Percentiles rank a stretch among this genome's conserved stretches.
Conservation (phyloP, 2,797 vertebrate genomes). For the Tadarida brasiliensis region DNA sequence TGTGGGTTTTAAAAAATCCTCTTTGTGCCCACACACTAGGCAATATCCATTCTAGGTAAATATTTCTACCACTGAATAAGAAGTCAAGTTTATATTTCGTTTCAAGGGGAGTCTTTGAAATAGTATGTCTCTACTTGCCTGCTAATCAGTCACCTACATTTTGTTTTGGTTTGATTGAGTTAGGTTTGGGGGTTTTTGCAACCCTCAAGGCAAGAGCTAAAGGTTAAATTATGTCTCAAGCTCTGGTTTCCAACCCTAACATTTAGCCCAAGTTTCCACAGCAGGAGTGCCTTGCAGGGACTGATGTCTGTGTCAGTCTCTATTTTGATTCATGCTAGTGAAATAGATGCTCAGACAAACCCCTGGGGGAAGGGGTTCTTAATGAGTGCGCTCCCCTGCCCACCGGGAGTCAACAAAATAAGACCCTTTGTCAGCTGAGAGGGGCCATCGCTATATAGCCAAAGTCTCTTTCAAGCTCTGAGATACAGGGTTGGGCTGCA, state of each 20-base stretch:
- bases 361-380: not conserved
- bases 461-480: not conserved
- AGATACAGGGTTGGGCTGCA: not conserved
- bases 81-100: slow-evolving; percentile 35
- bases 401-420: not conserved
- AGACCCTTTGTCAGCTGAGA: not conserved
- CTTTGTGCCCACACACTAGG: not conserved
- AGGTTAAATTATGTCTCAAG: slow-evolving; percentile 45
- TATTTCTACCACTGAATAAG: slow-evolving; percentile 39
- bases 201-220: slow-evolving; percentile 14
- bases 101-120: slow-evolving; percentile 58
- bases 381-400: not conserved
- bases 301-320: not conserved
- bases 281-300: not conserved
- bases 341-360: not conserved
- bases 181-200: not conserved
- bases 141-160: not conserved
- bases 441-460: not conserved
- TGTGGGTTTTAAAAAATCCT: not conserved
- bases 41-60: slow-evolving; percentile 43
- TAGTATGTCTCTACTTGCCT: not conserved
- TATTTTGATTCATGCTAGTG: not conserved
- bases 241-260: slow-evolving; percentile 38
- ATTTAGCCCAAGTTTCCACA: slow-evolving; percentile 24
- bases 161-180: slow-evolving; percentile 49